A percentile compares a stretch with the other conserved stretches of the same genome.
Conservation (phyloP, 2,797 vertebrate genomes). For the Acanthornis magna region DNA sequence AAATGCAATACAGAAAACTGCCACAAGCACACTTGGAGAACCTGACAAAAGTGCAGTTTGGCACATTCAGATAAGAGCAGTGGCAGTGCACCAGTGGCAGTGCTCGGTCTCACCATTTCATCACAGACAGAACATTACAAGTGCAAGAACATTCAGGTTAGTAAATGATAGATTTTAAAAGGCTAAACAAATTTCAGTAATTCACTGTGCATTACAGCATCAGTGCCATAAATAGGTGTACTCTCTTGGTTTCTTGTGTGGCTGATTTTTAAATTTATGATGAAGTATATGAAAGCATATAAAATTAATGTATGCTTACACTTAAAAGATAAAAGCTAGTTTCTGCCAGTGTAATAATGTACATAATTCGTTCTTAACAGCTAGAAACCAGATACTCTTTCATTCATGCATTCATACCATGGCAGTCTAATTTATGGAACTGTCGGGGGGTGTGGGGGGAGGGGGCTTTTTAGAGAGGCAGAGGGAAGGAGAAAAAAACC, state of each 20-base stretch:
- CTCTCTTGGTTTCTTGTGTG: not conserved
- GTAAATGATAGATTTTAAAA: conserved; percentile 15
- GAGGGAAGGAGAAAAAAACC: not conserved
- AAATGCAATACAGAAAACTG: not conserved
- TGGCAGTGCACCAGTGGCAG: conserved; percentile 37
- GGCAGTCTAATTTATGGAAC: conserved; percentile 24
- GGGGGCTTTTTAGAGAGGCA: not conserved
- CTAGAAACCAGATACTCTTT: conserved; percentile 36
- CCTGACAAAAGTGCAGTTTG: conserved; percentile 43
- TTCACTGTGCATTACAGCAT: not conserved
- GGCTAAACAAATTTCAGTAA: conserved; percentile 3
- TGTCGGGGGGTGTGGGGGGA: not conserved
- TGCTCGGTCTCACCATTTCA: conserved; percentile 33
- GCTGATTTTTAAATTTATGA: conserved; percentile 33
- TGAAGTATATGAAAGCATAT: not conserved
- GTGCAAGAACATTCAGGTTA: conserved; percentile 13
- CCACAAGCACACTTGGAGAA: conserved; percentile 16
- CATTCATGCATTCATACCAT: not conserved
- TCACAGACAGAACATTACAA: conserved; percentile 13
- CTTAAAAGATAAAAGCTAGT: conserved; percentile 21
- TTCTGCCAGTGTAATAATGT: conserved; percentile 1
- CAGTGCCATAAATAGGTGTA: not conserved
- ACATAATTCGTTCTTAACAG: conserved; percentile 14
- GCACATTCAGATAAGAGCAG: conserved; percentile 23
- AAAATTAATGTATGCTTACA: conserved; percentile 40